A percentile compares a stretch with the other conserved stretches of the same genome.
Evolutionary conservation across 1,140 invertebrate species (phyloP).

Genomic region (Trachymyrmex septentrionalis): DNA sequence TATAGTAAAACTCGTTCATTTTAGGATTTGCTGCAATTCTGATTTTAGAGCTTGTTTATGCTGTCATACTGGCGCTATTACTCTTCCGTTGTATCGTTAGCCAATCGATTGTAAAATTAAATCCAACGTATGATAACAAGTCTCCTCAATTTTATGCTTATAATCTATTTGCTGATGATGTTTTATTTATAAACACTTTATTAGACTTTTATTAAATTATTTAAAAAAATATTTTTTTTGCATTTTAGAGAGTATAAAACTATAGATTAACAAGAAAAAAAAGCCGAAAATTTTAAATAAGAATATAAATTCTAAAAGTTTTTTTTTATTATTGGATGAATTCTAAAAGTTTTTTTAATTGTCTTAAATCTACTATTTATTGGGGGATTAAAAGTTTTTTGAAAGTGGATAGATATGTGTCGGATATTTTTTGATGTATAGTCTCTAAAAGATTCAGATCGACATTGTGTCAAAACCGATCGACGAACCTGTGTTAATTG

Average conservation of each 20-base stretch:
- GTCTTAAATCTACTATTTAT: background rate
- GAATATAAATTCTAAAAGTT: background rate
- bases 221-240: background rate
- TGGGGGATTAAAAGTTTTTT: background rate
- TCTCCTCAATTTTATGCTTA: background rate
- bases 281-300: background rate
- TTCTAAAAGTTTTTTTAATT: background rate
- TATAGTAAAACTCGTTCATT: conserved; percentile 42
- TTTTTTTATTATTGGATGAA: background rate
- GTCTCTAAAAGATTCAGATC: background rate
- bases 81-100: conserved; percentile 6
- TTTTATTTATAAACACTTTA: conserved; percentile 2
- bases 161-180: background rate
- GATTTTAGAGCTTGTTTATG: conserved; percentile 12
- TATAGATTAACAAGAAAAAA: background rate
- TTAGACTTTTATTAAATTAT: background rate
- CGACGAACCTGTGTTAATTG: background rate
- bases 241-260: background rate
- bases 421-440: background rate
- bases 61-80: background rate
- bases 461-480: background rate
- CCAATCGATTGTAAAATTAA: conserved; percentile 18
- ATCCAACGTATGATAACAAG: background rate
- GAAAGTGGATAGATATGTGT: background rate
- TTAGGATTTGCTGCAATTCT: background rate